These are phyloP conservation scores for Bactericera cockerelli DNA, from an alignment of 1,140 invertebrate species.

Conservation along the genomic window DNA sequence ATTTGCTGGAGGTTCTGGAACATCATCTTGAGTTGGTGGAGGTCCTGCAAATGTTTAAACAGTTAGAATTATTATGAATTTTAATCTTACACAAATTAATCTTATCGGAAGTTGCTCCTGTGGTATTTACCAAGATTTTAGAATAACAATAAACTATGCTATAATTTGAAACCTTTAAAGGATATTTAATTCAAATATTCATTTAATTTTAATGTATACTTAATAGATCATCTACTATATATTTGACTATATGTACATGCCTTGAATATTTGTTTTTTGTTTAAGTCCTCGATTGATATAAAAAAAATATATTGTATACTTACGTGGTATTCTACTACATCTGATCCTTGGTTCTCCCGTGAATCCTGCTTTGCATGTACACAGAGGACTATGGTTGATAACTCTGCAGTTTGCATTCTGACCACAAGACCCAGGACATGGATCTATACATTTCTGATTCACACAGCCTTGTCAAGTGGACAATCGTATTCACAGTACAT, in stretches of 20 bases:
- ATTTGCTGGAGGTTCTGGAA: conserved; percentile 39
- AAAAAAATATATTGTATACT: too few species aligned
- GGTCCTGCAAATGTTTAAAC: conserved; percentile 21
- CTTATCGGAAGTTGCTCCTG: too few species aligned
- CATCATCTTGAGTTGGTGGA: conserved; percentile 23
- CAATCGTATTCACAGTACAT: conserved; percentile 38
- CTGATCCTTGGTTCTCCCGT: conserved; percentile 34
- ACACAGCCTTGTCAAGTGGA: conserved; percentile 35
- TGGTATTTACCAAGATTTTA: too few species aligned
- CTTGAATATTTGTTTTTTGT: too few species aligned
- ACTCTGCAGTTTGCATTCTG: conserved; percentile 35
- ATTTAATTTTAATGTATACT: too few species aligned
- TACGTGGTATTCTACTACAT: neutral
- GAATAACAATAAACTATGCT: too few species aligned
- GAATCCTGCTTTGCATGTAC: conserved; percentile 35
- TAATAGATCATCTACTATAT: too few species aligned
- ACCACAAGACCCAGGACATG: conserved; percentile 42
- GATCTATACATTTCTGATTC: conserved; percentile 36
- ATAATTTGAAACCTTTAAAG: too few species aligned
- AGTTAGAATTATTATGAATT: conserved; percentile 5
- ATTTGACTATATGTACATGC: too few species aligned
- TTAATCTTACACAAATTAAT: neutral
- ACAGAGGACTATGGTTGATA: conserved; percentile 39
- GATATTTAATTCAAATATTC: too few species aligned
- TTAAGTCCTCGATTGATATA: too few species aligned